These are phyloP conservation scores for Crambe crambe DNA, from an alignment of 37 sponge, comb jelly and placozoan genomes.

Conservation along the genomic window DNA sequence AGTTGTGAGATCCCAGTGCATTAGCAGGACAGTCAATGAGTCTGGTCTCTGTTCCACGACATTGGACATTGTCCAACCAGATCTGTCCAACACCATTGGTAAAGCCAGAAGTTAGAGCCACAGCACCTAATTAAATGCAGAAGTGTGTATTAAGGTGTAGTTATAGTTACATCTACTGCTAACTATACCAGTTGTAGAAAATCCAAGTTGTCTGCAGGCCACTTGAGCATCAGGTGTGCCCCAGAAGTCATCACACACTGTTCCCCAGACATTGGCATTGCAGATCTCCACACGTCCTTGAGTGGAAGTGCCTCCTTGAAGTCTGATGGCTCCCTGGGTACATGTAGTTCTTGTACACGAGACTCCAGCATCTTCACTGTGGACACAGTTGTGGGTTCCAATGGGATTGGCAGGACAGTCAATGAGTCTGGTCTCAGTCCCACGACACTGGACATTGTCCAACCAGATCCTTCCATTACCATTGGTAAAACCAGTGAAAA, in stretches of 20 bases:
- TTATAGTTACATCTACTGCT: background rate
- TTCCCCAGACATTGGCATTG: background rate
- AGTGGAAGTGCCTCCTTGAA: slow-evolving; percentile 3
- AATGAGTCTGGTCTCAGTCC: too few relatives aligned
- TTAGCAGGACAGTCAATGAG: slow-evolving; percentile 1
- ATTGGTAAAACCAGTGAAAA: background rate
- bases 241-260: slow-evolving; percentile 13
- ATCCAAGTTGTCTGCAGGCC: slow-evolving; percentile 5
- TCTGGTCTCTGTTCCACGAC: background rate
- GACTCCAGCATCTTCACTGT: slow-evolving; percentile 18
- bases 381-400: too few relatives aligned
- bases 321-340: background rate
- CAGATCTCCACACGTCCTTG: slow-evolving; percentile 11
- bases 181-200: background rate
- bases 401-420: too few relatives aligned
- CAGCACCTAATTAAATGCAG: background rate
- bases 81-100: background rate
- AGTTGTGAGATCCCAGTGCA: slow-evolving; percentile 37
- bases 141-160: background rate
- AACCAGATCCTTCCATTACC: too few relatives aligned
- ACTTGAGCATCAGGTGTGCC: background rate
- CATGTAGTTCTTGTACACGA: background rate
- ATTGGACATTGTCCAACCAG: background rate
- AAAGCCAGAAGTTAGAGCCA: background rate
- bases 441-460: too few relatives aligned